Conservation (phyloP, 2,888 invertebrate genomes). For the Drosophila falleni region DNA sequence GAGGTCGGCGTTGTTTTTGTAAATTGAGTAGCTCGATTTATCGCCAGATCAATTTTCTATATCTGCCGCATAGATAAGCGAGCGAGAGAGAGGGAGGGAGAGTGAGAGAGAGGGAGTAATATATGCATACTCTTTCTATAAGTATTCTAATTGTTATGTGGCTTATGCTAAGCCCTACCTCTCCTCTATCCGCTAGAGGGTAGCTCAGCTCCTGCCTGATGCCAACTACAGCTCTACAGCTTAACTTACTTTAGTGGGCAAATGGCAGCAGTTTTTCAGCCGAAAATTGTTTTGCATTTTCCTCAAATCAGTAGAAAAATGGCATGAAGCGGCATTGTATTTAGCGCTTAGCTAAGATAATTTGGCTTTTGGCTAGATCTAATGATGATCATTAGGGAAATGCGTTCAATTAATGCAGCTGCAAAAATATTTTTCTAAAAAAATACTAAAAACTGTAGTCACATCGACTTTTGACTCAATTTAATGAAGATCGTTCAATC, state of each 20-base stretch:
- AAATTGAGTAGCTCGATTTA: slow-evolving; percentile 77
- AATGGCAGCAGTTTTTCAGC: slow-evolving; percentile 62
- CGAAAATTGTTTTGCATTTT: slow-evolving; percentile 53
- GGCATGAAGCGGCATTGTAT: slow-evolving; percentile 59
- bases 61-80: slow-evolving; percentile 75
- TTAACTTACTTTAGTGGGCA: slow-evolving; percentile 82
- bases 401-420: slow-evolving; percentile 37
- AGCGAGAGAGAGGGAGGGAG: slow-evolving; percentile 13
- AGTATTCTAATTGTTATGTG: slow-evolving; percentile 69
- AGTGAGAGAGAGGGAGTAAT: neutral
- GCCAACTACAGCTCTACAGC: slow-evolving; percentile 54
- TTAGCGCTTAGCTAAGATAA: slow-evolving; percentile 69
- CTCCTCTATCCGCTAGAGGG: neutral
- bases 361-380: slow-evolving; percentile 60
- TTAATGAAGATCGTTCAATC: slow-evolving; percentile 39
- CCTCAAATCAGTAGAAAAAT: slow-evolving; percentile 25
- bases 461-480: slow-evolving; percentile 63
- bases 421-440: neutral
- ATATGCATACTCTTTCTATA: slow-evolving; percentile 25
- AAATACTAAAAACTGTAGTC: slow-evolving; percentile 30
- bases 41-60: slow-evolving; percentile 78
- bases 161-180: slow-evolving; percentile 56
- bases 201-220: too few relatives aligned
- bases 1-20: slow-evolving; percentile 65
- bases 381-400: slow-evolving; percentile 52